A percentile compares a stretch with the other conserved stretches of the same genome.
phyloP scores from a whole-genome alignment of 2,797 vertebrate genomes.

The Gymnothorax reevesii region DNA sequence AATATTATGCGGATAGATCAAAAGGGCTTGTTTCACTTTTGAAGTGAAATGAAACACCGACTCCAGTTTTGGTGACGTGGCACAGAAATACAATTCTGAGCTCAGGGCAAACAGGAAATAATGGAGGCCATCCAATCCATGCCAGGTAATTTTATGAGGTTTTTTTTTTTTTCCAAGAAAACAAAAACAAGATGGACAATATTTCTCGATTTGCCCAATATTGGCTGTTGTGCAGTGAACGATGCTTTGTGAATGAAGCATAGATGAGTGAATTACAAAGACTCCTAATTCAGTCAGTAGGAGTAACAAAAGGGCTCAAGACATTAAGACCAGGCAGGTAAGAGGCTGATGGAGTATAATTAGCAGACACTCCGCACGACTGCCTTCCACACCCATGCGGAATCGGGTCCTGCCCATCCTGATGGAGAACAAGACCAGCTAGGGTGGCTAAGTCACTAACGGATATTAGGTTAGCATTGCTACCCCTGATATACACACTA shows the following conservation, averaged over 20 bases:
- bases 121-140: neutral
- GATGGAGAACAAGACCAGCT: neutral
- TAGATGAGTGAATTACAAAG: neutral
- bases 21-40: neutral
- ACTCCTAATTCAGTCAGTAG: neutral
- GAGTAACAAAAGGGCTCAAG: neutral
- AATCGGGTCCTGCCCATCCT: neutral
- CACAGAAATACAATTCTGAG: neutral
- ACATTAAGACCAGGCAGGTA: neutral
- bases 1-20: constrained; percentile 7
- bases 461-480: neutral
- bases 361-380: neutral
- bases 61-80: neutral
- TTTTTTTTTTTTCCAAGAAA: neutral
- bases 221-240: neutral
- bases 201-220: neutral
- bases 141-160: too few relatives aligned
- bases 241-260: neutral
- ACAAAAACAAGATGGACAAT: neutral
- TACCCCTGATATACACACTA: neutral
- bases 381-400: neutral
- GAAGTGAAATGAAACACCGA: neutral
- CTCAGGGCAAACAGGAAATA: too few relatives aligned
- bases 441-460: neutral
- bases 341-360: neutral